These are phyloP conservation scores for Cartodere bifasciata DNA, from an alignment of 2,888 invertebrate species.

Conservation along the genomic window DNA sequence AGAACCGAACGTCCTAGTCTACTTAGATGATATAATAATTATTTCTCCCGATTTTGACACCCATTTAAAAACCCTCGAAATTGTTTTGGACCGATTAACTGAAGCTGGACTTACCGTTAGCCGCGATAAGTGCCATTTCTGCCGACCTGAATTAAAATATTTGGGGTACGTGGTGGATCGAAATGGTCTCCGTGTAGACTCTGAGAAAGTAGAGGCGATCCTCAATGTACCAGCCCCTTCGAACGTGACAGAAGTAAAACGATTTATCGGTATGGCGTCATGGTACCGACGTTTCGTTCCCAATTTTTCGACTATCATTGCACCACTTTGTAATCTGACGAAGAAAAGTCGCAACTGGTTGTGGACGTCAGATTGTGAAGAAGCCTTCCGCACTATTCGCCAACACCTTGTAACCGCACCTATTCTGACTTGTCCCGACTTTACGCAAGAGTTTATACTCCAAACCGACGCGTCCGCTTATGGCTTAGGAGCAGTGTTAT, in stretches of 20 bases:
- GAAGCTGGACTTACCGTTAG: conserved; percentile 18
- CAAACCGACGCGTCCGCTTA: conserved; percentile 5
- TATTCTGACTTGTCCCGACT: conserved; percentile 2
- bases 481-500: conserved; percentile 3
- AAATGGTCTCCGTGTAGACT: conserved; percentile 16
- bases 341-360: conserved; percentile 6
- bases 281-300: conserved; percentile 22
- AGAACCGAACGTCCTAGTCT: conserved; percentile 17
- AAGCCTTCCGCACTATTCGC: conserved; percentile 7
- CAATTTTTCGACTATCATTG: conserved; percentile 4
- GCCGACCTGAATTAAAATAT: conserved; percentile 16
- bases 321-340: conserved; percentile 8
- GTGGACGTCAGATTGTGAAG: conserved; percentile 11
- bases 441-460: background rate
- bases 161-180: conserved; percentile 22
- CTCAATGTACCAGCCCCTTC: conserved; percentile 18
- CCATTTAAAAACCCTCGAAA: conserved; percentile 12
- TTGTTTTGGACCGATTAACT: conserved; percentile 12
- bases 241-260: conserved; percentile 15
- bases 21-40: conserved; percentile 17
- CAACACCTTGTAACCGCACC: conserved; percentile 3
- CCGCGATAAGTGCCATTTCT: conserved; percentile 17
- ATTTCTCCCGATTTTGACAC: conserved; percentile 15
- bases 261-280: conserved; percentile 21
- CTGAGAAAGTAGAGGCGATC: conserved; percentile 15